These are phyloP conservation scores for Hydrolagus affinis DNA, from an alignment of 2,113 vertebrate species.

Conservation along the genomic window DNA sequence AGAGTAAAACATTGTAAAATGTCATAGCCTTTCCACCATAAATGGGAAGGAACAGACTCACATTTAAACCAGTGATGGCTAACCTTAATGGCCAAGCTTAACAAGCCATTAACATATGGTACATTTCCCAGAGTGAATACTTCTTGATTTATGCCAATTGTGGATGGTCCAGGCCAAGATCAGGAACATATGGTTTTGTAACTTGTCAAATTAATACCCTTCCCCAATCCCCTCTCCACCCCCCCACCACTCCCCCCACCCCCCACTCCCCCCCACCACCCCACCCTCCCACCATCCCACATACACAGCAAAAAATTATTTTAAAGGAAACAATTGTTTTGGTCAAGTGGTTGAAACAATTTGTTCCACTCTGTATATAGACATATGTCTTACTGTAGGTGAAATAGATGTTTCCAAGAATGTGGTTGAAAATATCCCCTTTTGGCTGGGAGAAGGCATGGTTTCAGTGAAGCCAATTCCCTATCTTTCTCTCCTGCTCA, in stretches of 20 bases:
- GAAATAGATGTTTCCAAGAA: neutral
- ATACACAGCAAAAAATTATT: too few species aligned
- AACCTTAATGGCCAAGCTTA: too few species aligned
- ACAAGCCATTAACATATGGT: too few species aligned
- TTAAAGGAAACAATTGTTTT: neutral
- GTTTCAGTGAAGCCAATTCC: constrained; percentile 34
- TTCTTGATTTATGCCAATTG: neutral
- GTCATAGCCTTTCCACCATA: too few species aligned
- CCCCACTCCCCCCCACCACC: too few species aligned
- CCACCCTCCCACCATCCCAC: too few species aligned
- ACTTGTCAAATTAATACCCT: neutral
- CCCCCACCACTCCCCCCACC: too few species aligned
- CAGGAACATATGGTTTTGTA: neutral
- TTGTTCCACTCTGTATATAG: neutral
- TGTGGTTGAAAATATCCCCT: neutral
- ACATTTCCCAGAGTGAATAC: neutral
- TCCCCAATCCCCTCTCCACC: too few species aligned
- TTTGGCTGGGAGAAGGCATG: constrained; percentile 35
- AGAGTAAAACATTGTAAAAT: neutral
- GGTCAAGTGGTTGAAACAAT: neutral
- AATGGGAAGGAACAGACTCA: too few species aligned
- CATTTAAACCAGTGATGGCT: too few species aligned
- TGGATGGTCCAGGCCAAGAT: neutral
- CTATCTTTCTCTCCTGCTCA: too few species aligned
- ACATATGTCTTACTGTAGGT: too few species aligned